These are phyloP conservation scores for Copsychus sechellarum DNA, from an alignment of 2,113 vertebrate genomes.

Conservation along the genomic window DNA sequence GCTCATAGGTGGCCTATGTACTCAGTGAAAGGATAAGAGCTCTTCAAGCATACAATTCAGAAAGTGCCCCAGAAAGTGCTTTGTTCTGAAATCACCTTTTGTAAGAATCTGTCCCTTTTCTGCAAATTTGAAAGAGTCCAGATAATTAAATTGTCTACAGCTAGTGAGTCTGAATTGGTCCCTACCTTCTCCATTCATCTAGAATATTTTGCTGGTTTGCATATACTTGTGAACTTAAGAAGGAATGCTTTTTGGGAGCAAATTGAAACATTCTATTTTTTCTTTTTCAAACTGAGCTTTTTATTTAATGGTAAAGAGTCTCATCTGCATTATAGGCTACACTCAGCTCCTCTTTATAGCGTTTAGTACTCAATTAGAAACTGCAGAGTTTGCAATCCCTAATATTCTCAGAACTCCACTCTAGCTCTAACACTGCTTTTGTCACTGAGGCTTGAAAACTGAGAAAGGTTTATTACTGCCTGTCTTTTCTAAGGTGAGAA, in stretches of 20 bases:
- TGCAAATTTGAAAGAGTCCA: neutral
- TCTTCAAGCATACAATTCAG: neutral
- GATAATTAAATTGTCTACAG: neutral
- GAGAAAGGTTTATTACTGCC: conserved; percentile 41
- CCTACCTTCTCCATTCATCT: neutral
- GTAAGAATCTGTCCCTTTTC: neutral
- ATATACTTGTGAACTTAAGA: neutral
- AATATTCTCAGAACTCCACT: neutral
- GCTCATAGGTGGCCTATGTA: neutral
- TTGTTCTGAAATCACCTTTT: neutral
- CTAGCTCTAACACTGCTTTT: conserved; percentile 5
- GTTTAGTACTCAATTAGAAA: neutral
- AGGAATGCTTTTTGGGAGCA: neutral
- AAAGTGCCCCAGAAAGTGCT: neutral
- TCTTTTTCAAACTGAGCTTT: neutral
- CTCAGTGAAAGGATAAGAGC: neutral
- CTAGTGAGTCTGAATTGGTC: neutral
- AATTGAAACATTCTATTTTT: neutral
- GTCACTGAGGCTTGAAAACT: conserved; percentile 7
- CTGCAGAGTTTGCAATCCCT: neutral
- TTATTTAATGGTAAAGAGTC: neutral
- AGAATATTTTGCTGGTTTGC: neutral
- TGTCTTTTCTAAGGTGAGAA: conserved; percentile 60
- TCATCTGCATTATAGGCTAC: neutral
- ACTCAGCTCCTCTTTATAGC: neutral